Evolutionary conservation across 37 sponge, comb jelly and placozoan species (phyloP), one percentile per base, ranked within the genome.

Genomic region (Geodia barretti): DNA sequence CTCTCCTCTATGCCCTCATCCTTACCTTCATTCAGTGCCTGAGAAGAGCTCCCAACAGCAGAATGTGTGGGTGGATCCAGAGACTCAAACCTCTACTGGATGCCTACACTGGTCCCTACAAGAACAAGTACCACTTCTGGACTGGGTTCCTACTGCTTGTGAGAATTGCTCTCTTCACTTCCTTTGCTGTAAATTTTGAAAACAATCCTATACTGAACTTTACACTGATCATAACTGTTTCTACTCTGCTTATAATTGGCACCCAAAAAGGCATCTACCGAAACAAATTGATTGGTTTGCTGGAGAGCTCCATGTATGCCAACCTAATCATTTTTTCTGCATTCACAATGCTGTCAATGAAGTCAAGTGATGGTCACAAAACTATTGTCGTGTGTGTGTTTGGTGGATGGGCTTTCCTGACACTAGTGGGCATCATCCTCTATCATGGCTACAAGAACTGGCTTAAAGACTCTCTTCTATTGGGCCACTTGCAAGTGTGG

Each of bases 71-170:
- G 30, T 75, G 76, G 62, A 24, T 60, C 7, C 39, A 75, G n/a
- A 75, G 59, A 35, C 3, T 75, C 20, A 75, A 75, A 30, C 78
- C 78, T 4, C 43, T 78, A 4, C n/a, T 78, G 4, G 78, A 78
- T 64, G 41, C 66, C 33, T 78, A 78, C 43, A 41, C 39, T 42
- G 67, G 78, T 78, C 64, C 66, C 30, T 78, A 78, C 66, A 40
- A 60, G 29, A 40, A 37, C 28, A 63, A 39, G 9, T 68, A 72
- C 41, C 62, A 60, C 0, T 81, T 80, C 63, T 81, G 82, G 82
- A 71, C 82, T 31, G 82, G 82, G 3, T 14, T 81, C 9, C 41
- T 81, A 1, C 62, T 81, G 1, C 39, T 72, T 4, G 30, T n/a
- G 3, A 11, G 72, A 0, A 38, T 30, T 2, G 17, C 62, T 21